A percentile compares a stretch with the other conserved stretches of the same genome.
phyloP scores from a whole-genome alignment of 2,113 vertebrate species.

The Microcebus griseorufus region DNA sequence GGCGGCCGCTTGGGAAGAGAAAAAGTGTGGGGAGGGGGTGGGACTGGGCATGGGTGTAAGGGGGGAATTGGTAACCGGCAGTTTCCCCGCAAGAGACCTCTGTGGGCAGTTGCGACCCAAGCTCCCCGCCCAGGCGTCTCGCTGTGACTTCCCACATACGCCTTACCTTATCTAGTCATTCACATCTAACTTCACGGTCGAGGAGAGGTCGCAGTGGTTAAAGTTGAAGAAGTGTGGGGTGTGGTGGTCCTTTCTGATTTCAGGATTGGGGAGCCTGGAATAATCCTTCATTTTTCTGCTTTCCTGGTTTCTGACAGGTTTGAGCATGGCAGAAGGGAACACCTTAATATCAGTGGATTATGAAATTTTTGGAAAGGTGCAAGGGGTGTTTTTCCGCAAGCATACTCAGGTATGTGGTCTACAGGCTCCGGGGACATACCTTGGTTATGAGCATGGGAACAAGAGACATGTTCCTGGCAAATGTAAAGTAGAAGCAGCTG shows the following conservation, averaged over 20 bases:
- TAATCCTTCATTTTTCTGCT: constrained; percentile 17
- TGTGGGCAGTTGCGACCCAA: neutral
- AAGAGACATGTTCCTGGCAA: neutral
- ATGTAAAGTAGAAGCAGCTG: neutral
- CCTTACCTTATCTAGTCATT: too few species aligned
- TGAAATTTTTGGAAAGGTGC: constrained; percentile 94
- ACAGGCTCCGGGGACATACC: neutral
- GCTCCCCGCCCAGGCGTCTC: neutral
- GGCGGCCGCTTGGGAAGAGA: neutral
- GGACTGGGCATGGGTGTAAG: neutral
- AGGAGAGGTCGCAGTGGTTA: neutral
- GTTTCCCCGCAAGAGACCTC: neutral
- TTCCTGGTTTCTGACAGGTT: constrained; percentile 59
- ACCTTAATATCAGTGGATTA: constrained; percentile 93
- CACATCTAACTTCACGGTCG: neutral
- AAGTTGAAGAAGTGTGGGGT: neutral
- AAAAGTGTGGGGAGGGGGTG: neutral
- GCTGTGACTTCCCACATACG: neutral
- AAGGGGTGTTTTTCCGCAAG: constrained; percentile 97
- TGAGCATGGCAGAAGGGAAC: constrained; percentile 87
- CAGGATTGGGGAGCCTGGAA: neutral
- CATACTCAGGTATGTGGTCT: constrained; percentile 91
- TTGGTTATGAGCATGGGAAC: neutral
- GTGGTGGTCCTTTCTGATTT: neutral
- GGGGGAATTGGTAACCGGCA: neutral